Conservation (phyloP, 2,113 vertebrate species). For the Aphelocoma coerulescens region DNA sequence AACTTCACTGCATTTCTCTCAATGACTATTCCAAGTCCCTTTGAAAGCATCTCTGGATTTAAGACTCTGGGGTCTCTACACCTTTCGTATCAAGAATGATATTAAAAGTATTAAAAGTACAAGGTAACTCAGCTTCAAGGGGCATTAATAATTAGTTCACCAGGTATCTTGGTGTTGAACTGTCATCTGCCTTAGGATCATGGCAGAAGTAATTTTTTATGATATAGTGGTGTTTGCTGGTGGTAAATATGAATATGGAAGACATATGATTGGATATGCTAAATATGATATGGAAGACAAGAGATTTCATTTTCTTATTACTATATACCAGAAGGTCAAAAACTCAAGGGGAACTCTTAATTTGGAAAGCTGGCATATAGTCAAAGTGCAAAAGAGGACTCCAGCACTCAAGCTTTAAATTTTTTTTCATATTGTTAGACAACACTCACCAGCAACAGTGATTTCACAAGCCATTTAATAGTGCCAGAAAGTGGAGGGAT, state of each 20-base stretch:
- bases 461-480: background rate
- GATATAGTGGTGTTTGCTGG: background rate
- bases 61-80: background rate
- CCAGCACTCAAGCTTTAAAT: background rate
- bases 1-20: background rate
- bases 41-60: background rate
- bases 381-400: background rate
- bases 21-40: background rate
- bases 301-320: background rate
- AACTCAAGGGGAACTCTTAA: background rate
- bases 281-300: background rate
- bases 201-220: background rate
- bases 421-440: background rate
- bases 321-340: background rate
- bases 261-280: no score
- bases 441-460: background rate
- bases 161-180: background rate
- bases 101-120: background rate
- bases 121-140: background rate
- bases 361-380: background rate
- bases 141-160: background rate
- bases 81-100: background rate
- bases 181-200: background rate
- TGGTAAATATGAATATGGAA: background rate
- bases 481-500: background rate